Conservation (phyloP, 1,140 invertebrate genomes). For the Drosophila biarmipes region DNA sequence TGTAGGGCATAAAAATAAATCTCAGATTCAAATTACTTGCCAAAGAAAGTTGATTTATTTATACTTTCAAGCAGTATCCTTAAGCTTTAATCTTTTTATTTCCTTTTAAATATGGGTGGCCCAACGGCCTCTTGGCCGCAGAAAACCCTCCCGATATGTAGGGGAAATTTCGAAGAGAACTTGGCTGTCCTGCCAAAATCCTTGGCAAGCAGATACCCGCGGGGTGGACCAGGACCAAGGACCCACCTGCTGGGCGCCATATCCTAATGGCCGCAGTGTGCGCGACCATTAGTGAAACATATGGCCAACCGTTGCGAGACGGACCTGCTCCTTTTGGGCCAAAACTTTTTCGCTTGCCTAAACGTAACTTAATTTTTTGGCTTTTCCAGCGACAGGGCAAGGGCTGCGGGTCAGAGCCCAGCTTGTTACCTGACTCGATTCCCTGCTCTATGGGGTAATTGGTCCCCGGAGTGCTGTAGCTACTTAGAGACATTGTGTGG, state of each 20-base stretch:
- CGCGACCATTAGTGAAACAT: slow-evolving; percentile 82
- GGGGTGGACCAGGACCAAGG: neutral
- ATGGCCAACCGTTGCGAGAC: slow-evolving; percentile 51
- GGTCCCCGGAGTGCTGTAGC: slow-evolving; percentile 75
- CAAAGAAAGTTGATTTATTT: neutral
- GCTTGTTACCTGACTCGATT: slow-evolving; percentile 65
- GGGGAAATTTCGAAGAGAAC: neutral
- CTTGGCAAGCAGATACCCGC: slow-evolving; percentile 14
- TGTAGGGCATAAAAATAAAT: neutral
- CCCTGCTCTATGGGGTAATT: slow-evolving; percentile 65
- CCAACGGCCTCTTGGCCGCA: neutral
- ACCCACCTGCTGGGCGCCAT: slow-evolving; percentile 50
- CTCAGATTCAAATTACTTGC: neutral
- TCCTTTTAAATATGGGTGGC: slow-evolving; percentile 14
- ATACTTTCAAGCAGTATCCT: neutral
- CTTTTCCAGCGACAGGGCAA: slow-evolving; percentile 19
- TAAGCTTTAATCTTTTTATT: slow-evolving; percentile 18
- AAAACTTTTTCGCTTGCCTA: slow-evolving; percentile 64
- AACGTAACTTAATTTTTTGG: slow-evolving; percentile 79
- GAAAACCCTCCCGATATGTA: neutral
- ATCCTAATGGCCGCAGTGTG: slow-evolving; percentile 76
- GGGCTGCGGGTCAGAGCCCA: slow-evolving; percentile 54
- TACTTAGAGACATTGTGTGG: slow-evolving; percentile 72
- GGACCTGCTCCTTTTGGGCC: slow-evolving; percentile 38
- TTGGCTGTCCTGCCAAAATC: slow-evolving; percentile 39